Conservation (phyloP, 1,140 invertebrate species). For the Sinella curviseta region DNA sequence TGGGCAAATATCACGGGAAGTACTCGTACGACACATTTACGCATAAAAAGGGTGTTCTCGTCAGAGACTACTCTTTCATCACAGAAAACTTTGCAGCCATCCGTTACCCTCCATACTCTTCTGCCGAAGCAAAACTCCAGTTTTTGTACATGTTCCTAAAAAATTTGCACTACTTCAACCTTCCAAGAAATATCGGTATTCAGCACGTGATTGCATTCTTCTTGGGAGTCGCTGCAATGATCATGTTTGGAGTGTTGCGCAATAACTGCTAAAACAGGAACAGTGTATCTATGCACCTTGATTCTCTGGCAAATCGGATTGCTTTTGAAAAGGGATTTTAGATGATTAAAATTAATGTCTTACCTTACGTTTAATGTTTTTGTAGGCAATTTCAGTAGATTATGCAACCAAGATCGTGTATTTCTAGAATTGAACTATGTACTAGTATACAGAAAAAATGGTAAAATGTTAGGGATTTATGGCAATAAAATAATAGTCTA, state of each 20-base stretch:
- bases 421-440: too few species aligned
- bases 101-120: conserved; percentile 37
- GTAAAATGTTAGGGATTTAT: too few species aligned
- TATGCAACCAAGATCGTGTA: too few species aligned
- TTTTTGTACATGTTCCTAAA: conserved; percentile 1
- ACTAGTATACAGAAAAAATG: too few species aligned
- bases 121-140: conserved; percentile 16
- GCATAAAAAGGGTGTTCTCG: conserved; percentile 58
- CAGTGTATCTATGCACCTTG: too few species aligned
- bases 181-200: not conserved
- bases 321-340: too few species aligned
- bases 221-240: not conserved
- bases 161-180: conserved; percentile 28
- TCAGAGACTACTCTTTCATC: conserved; percentile 33
- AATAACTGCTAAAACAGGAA: too few species aligned
- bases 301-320: too few species aligned
- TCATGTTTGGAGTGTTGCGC: not conserved
- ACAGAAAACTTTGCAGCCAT: conserved; percentile 27
- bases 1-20: conserved; percentile 91
- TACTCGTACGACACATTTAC: conserved; percentile 87
- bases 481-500: too few species aligned
- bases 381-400: too few species aligned
- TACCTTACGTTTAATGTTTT: too few species aligned
- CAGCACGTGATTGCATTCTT: not conserved
- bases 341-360: too few species aligned